These are phyloP conservation scores for Callipepla squamata DNA, from an alignment of 2,113 vertebrate species.

Conservation along the genomic window DNA sequence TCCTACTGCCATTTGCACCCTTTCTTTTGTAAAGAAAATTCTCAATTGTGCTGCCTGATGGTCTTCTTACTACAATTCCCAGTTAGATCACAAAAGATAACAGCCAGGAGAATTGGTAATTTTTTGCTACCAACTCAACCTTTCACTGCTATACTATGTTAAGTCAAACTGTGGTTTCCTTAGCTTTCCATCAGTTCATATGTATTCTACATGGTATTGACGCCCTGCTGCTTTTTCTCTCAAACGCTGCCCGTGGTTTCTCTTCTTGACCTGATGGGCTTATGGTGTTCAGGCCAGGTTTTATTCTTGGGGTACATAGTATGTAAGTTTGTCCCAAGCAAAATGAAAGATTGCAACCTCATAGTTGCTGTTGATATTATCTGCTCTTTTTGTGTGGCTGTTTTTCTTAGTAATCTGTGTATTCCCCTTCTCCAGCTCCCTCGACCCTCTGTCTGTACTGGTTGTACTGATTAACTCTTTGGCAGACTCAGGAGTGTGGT, in stretches of 20 bases:
- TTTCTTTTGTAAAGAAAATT: neutral
- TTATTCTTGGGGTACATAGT: neutral
- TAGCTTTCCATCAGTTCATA: neutral
- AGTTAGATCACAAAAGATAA: neutral
- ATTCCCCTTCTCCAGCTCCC: neutral
- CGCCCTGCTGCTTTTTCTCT: neutral
- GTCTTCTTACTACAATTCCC: neutral
- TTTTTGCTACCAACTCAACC: neutral
- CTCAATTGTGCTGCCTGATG: neutral
- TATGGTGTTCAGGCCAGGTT: neutral
- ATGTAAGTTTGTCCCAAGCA: neutral
- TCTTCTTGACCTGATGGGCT: neutral
- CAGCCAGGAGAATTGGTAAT: neutral
- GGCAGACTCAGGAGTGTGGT: neutral
- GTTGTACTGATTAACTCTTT: neutral
- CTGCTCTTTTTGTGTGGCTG: neutral
- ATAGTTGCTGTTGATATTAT: neutral
- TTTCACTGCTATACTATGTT: neutral
- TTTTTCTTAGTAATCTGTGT: neutral
- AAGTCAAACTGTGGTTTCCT: neutral
- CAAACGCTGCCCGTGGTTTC: neutral
- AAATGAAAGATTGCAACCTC: neutral
- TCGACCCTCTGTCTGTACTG: neutral
- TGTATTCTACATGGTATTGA: neutral
- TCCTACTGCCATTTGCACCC: neutral